Conservation (phyloP, 2,888 invertebrate genomes). For the Drosophila melanosoma region DNA sequence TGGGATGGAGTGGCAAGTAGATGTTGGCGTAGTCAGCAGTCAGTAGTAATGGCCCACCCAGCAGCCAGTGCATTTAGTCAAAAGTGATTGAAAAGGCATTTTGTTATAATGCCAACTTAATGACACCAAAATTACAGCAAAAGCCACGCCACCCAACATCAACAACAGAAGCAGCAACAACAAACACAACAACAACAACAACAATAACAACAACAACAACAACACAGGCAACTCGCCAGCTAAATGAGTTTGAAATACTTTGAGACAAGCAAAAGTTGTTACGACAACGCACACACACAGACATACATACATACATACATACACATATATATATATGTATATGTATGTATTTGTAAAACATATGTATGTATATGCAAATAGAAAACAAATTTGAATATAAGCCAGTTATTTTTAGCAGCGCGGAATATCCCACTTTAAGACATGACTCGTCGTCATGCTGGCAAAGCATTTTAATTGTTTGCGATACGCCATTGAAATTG, state of each 20-base stretch:
- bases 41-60: conserved; percentile 2
- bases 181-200: conserved; percentile 8
- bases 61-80: conserved; percentile 74
- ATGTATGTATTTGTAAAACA: background rate
- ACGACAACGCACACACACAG: conserved; percentile 22
- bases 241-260: conserved; percentile 77
- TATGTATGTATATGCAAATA: conserved; percentile 32
- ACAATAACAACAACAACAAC: conserved; percentile 8
- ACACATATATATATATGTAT: conserved; percentile 1
- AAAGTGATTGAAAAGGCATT: conserved; percentile 82
- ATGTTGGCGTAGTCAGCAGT: background rate
- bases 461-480: conserved; percentile 62
- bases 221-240: conserved; percentile 31
- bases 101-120: conserved; percentile 82
- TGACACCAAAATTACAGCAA: conserved; percentile 79
- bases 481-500: conserved; percentile 14
- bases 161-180: conserved; percentile 15
- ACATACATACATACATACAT: conserved; percentile 4
- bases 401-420: conserved; percentile 32
- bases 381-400: conserved; percentile 38
- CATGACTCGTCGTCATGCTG: conserved; percentile 38
- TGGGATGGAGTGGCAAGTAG: background rate
- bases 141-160: conserved; percentile 59
- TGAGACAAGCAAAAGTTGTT: conserved; percentile 66
- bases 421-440: conserved; percentile 20